Evolutionary conservation across 92 coral and sea anemone genomes (phyloP).

Genomic region (Epizoanthus ramosus): DNA sequence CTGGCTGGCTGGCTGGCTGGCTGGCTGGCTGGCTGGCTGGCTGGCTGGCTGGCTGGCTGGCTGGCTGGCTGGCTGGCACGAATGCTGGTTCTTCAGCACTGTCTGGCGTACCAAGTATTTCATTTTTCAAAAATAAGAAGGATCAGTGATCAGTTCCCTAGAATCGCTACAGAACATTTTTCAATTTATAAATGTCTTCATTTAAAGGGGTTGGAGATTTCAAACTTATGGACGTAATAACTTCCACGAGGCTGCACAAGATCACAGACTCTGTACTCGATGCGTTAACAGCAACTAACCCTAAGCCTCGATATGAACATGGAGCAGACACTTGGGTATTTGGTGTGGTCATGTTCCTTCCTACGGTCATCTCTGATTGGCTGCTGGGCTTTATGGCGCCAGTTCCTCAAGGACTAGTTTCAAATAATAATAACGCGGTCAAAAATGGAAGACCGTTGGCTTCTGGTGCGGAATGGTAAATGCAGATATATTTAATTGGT

Average conservation of each 20-base stretch:
- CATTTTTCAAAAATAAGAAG: too few relatives aligned
- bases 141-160: neutral
- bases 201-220: constrained; percentile 37
- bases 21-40: too few relatives aligned
- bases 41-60: too few relatives aligned
- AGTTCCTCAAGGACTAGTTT: neutral
- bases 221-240: constrained; percentile 25
- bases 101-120: too few relatives aligned
- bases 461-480: too few relatives aligned
- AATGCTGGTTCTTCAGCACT: too few relatives aligned
- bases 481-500: too few relatives aligned
- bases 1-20: too few relatives aligned
- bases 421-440: neutral
- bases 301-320: constrained; percentile 61
- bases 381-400: constrained; percentile 27
- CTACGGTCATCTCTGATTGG: constrained; percentile 32
- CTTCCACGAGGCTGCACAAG: constrained; percentile 5
- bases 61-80: too few relatives aligned
- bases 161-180: neutral
- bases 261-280: constrained; percentile 58
- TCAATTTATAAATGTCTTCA: neutral
- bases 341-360: constrained; percentile 27
- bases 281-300: constrained; percentile 63
- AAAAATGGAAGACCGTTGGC: too few relatives aligned
- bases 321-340: constrained; percentile 63